These are phyloP conservation scores for Meganola albula DNA, from an alignment of 2,888 invertebrate genomes.

Conservation along the genomic window DNA sequence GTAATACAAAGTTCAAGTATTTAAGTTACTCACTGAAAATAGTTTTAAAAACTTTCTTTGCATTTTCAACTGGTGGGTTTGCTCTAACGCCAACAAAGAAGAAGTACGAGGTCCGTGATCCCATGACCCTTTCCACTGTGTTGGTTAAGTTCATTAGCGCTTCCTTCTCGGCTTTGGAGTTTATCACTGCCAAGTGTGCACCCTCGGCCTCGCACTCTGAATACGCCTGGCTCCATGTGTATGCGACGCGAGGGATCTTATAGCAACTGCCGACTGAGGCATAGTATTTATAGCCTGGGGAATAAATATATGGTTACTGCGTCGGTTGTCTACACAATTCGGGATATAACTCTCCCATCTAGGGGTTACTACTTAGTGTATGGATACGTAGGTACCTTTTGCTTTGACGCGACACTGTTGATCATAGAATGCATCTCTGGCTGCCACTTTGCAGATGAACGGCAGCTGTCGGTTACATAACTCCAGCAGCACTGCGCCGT, in stretches of 20 bases:
- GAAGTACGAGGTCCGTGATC: constrained; percentile 31
- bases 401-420: constrained; percentile 39
- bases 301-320: too few species aligned
- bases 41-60: constrained; percentile 45
- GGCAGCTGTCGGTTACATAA: constrained; percentile 33
- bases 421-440: constrained; percentile 38
- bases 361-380: neutral
- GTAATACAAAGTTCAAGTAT: neutral
- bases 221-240: constrained; percentile 53
- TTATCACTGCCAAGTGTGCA: constrained; percentile 48
- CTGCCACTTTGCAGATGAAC: constrained; percentile 53
- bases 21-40: constrained; percentile 48
- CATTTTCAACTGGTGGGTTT: constrained; percentile 23
- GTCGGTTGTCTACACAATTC: neutral
- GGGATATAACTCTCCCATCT: neutral
- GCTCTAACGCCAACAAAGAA: constrained; percentile 52
- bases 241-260: constrained; percentile 33
- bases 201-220: constrained; percentile 45
- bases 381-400: constrained; percentile 29
- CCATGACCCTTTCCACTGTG: constrained; percentile 6
- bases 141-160: constrained; percentile 34
- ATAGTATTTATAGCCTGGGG: constrained; percentile 41
- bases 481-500: constrained; percentile 28
- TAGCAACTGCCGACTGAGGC: constrained; percentile 50
- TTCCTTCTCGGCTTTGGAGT: constrained; percentile 42